Percentiles rank a stretch among this genome's conserved stretches.
phyloP scores from a whole-genome alignment of 1,140 invertebrate genomes.

The Drosophila trapezifrons region DNA sequence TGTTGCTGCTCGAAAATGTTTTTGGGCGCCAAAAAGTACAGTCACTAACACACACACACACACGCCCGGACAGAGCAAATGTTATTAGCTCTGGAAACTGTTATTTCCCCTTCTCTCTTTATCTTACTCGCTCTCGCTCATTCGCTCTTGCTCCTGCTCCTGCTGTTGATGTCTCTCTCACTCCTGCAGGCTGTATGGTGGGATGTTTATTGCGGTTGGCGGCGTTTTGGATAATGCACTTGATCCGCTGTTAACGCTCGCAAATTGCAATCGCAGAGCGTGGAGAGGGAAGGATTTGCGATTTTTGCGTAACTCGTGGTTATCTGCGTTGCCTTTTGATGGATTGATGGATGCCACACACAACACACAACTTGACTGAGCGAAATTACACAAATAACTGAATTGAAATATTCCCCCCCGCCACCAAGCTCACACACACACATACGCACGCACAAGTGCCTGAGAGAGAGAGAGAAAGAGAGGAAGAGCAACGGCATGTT shows the following conservation, averaged over 20 bases:
- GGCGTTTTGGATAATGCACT: constrained; percentile 44
- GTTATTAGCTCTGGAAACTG: constrained; percentile 53
- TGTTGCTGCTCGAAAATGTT: constrained; percentile 28
- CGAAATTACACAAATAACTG: constrained; percentile 81
- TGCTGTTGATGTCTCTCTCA: background rate
- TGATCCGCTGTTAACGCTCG: constrained; percentile 21
- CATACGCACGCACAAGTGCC: constrained; percentile 2
- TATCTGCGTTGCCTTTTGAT: constrained; percentile 21
- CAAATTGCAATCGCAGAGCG: background rate
- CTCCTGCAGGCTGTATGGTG: constrained; percentile 30
- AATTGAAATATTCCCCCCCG: constrained; percentile 66
- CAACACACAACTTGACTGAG: constrained; percentile 77
- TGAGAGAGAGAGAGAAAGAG: constrained; percentile 4
- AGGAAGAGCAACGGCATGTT: constrained; percentile 12
- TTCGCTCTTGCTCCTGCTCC: background rate
- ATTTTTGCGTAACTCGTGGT: constrained; percentile 26
- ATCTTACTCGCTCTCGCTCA: background rate
- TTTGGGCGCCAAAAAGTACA: constrained; percentile 79
- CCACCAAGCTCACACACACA: constrained; percentile 8
- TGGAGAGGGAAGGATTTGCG: constrained; percentile 1
- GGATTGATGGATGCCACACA: constrained; percentile 50
- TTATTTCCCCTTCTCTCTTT: constrained; percentile 23
- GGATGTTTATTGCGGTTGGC: constrained; percentile 59
- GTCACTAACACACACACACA: constrained; percentile 41
- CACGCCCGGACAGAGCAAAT: constrained; percentile 13